These are phyloP conservation scores for Hippocampus barbouri DNA, from an alignment of 2,113 vertebrate genomes.

Conservation along the genomic window DNA sequence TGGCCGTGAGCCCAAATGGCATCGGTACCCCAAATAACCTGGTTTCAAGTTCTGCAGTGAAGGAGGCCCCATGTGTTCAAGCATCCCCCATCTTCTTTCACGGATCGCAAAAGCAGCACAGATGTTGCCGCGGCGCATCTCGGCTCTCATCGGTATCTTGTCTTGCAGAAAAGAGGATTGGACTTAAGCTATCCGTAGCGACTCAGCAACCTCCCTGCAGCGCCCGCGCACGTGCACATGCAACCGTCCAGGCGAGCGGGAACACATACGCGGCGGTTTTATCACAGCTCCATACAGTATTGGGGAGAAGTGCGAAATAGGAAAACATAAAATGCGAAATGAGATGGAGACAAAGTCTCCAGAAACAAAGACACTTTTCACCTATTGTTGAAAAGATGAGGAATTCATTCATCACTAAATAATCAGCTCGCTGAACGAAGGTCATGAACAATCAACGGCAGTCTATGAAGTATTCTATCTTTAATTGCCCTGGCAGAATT, in stretches of 20 bases:
- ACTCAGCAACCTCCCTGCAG: constrained; percentile 38
- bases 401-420: neutral
- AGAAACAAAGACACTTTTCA: too few species aligned
- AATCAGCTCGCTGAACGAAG: neutral
- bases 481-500: neutral
- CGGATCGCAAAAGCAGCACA: constrained; percentile 36
- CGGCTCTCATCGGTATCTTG: constrained; percentile 64
- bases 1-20: constrained; percentile 1
- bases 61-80: constrained; percentile 9
- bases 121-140: constrained; percentile 60
- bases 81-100: constrained; percentile 35
- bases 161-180: constrained; percentile 49
- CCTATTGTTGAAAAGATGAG: neutral
- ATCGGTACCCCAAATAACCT: constrained; percentile 1
- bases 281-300: constrained; percentile 47
- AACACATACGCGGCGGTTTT: constrained; percentile 22
- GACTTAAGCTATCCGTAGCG: constrained; percentile 58
- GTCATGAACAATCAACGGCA: neutral
- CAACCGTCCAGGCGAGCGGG: constrained; percentile 14
- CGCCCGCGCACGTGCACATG: constrained; percentile 22
- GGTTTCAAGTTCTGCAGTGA: constrained; percentile 14
- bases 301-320: constrained; percentile 6
- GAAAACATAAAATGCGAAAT: constrained; percentile 25
- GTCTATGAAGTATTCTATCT: neutral
- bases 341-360: too few species aligned